phyloP scores from a whole-genome alignment of 2,888 invertebrate species.

The Bellardia pandia region DNA sequence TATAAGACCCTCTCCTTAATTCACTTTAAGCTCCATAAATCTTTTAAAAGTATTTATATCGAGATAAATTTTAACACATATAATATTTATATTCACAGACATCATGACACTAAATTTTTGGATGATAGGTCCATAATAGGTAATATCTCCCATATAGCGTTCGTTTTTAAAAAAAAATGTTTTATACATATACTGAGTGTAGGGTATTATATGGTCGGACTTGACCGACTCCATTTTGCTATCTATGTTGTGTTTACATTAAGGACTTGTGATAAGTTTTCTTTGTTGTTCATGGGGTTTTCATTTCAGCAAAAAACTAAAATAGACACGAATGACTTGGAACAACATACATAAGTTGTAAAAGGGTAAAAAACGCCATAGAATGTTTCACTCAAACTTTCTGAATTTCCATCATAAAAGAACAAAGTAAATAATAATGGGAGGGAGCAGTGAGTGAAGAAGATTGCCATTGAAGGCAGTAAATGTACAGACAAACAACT shows the following conservation, averaged over 20 bases:
- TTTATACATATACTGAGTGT: too few relatives aligned
- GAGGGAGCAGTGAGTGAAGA: background rate
- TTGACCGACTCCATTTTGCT: background rate
- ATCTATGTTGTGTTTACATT: conserved; percentile 10
- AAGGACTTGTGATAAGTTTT: conserved; percentile 62
- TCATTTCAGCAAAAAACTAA: conserved; percentile 12
- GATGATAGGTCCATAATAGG: too few relatives aligned
- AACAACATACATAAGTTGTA: background rate
- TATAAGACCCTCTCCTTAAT: too few relatives aligned
- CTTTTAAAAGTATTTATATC: too few relatives aligned
- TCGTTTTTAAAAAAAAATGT: too few relatives aligned
- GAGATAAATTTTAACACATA: too few relatives aligned
- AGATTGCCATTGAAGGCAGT: background rate
- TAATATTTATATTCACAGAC: too few relatives aligned
- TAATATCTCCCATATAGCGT: too few relatives aligned
- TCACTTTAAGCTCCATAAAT: too few relatives aligned
- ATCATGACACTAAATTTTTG: too few relatives aligned
- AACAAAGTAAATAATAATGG: conserved; percentile 44
- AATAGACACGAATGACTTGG: background rate
- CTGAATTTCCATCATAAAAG: conserved; percentile 20
- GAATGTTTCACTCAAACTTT: conserved; percentile 41
- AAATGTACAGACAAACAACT: background rate
- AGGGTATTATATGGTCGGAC: too few relatives aligned
- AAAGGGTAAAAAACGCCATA: conserved; percentile 33
- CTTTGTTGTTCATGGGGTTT: conserved; percentile 58